Percentiles rank a stretch among this genome's conserved stretches.
These are phyloP conservation scores for Chelmon rostratus DNA, from an alignment of 2,797 vertebrate genomes.

Conservation along the genomic window DNA sequence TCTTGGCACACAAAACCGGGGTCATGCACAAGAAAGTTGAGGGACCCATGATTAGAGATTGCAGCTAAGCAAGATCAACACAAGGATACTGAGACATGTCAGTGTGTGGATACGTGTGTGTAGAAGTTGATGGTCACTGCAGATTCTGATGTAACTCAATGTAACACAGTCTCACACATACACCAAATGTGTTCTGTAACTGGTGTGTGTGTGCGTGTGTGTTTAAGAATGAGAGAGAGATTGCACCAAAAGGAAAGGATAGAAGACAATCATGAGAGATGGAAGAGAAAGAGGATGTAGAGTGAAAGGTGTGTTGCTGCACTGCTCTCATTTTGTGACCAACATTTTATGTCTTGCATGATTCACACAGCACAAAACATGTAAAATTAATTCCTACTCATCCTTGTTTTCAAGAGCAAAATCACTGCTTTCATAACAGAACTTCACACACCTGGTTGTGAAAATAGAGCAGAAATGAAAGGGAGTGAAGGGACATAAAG, in stretches of 20 bases:
- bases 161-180: slow-evolving; percentile 45
- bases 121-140: slow-evolving; percentile 33
- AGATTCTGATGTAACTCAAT: slow-evolving; percentile 64
- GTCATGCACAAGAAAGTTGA: neutral
- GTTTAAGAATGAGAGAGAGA: neutral
- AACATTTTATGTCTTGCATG: neutral
- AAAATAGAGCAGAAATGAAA: neutral
- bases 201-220: neutral
- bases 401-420: neutral
- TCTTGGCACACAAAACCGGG: neutral
- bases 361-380: neutral
- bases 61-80: neutral
- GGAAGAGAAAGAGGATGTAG: neutral
- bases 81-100: neutral
- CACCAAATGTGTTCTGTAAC: slow-evolving; percentile 3
- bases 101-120: neutral
- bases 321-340: neutral
- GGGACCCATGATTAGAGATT: neutral
- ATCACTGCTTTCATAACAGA: neutral
- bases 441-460: neutral
- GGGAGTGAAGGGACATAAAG: neutral
- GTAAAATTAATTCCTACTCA: neutral
- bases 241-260: slow-evolving; percentile 1
- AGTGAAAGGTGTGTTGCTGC: slow-evolving; percentile 13
- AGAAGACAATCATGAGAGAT: neutral